Base-by-base conservation (phyloP, 2,888 invertebrate species). In the Galeruca laticollis region DNA sequence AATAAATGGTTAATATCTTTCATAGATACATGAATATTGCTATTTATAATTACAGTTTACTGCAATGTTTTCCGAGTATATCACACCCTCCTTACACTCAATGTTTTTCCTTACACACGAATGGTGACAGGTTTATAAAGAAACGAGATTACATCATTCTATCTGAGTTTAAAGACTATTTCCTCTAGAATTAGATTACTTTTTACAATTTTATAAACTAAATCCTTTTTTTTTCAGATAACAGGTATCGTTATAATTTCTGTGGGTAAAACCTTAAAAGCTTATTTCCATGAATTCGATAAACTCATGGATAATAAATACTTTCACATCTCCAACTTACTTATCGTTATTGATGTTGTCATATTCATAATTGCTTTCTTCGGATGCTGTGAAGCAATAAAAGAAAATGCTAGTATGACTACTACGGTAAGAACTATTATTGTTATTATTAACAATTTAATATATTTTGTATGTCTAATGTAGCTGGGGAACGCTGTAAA, bases 311-410 rank as follows among this genome's bases (percentile, higher is more conserved):
- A 92, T 80, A 91, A 91, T 82, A 91, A 91, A 83, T 92, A 95
- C 85, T 91, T 94, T 86, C 93, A 94, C 8, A 93, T 93, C 0
- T 95, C 97, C 1, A 90, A 94, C 43, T 88, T 97, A 63, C 88
- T 98, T 75, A 95, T 98, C 79, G 89, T 94, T 66, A 92, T 96
- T 20, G 97, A 97, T 13, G 88, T 93, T 18, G 88, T 96, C 71
- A 93, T 97, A 79, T 95, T 97, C 85, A 87, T 96, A 62, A 93
- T 98, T 18, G 94, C 97, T 60, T 96, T 97, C 89, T 92, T 98
- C 78, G 98, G 98, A 75, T 98, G 97, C 87, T 98, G 96, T 80
- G 98, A 98, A 43, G 97, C 98, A 18, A 89, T 95, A 69, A 94
- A 94, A 82, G 97, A 98, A 86, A 97, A 94, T 86, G 93, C 95